Evolutionary conservation across 1,140 invertebrate genomes (phyloP), one percentile per base, ranked within the genome.

Genomic region (Caenorhabditis briggsae): DNA sequence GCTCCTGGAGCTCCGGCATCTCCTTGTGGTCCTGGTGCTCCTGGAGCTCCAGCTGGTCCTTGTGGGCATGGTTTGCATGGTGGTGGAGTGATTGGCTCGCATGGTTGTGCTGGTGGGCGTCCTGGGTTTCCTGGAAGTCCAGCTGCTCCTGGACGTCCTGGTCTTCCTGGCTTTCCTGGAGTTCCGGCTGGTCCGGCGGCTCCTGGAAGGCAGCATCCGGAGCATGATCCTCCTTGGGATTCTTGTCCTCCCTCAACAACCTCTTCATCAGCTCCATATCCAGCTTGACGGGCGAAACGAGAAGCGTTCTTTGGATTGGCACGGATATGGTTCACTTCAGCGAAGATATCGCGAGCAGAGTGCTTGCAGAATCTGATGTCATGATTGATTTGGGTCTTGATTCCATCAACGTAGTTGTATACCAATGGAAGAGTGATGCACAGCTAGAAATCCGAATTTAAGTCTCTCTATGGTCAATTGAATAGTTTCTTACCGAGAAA

Each of bases 1-100:
- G 88, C 55, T 83, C 89, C 88, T 58, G 89, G 87, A 20, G 84
- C 50, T 65, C 89, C 89, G 43, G 83, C 83, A 55, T 50, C 74
- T 82, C 87, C 87, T 46, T 85, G 48, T 48, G 83, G 64, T 86
- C 87, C 87, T 50, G 84, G 84, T 23, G 58, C 61, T 87, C 86
- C 86, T 50, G 83, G 61, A 50, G 64, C 61, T 85, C 86, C 86
- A n/a, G 58, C 5, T 50, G 70, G 70, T 48, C 85, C 85, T 82
- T 82, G 48, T 59, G 85, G 85, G 58, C 85, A 86, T 55, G 74
- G 85, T 48, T 82, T 82, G 70, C 85, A 86, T 48, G 85, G 85
- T 59, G 85, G 85, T 48, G 85, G 85, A 46, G 85, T 86, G 25
- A 82, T 82, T 33, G 85, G 85, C 58, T 86, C 74, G 56, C 85